phyloP scores from a whole-genome alignment of 2,113 vertebrate genomes.

The Anser cygnoides region DNA sequence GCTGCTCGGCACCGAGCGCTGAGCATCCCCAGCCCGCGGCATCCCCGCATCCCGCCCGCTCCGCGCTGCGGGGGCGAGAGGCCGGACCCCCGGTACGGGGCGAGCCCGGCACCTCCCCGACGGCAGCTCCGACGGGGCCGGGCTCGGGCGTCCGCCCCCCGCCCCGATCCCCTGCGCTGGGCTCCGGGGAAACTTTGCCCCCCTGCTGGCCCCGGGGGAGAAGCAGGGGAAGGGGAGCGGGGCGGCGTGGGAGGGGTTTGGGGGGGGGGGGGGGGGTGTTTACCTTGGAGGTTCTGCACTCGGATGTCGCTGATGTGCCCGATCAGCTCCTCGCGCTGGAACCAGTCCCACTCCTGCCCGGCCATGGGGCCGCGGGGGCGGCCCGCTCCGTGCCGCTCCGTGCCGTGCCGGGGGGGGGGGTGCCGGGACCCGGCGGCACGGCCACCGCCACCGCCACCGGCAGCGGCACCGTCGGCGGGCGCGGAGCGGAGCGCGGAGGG shows the following conservation, averaged over 20 bases:
- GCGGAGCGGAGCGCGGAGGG: not conserved
- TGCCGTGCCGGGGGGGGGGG: too few species aligned
- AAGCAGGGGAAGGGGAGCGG: not conserved
- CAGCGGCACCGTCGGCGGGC: not conserved
- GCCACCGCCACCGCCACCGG: not conserved
- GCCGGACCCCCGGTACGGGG: too few species aligned
- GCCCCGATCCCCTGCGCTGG: too few species aligned
- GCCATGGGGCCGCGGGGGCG: slow-evolving; percentile 79
- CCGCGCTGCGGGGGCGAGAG: too few species aligned
- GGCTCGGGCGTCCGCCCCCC: too few species aligned
- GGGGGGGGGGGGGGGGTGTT: not conserved
- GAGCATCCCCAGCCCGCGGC: not conserved
- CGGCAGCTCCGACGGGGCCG: not conserved
- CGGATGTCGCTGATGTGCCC: slow-evolving; percentile 95
- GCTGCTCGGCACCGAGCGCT: too few species aligned
- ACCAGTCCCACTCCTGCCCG: slow-evolving; percentile 90
- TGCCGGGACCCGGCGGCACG: too few species aligned
- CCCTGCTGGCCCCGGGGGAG: not conserved
- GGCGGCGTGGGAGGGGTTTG: not conserved
- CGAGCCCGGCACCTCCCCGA: not conserved
- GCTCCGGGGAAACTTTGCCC: not conserved
- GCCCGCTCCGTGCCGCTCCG: not conserved
- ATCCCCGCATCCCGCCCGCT: not conserved
- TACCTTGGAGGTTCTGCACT: slow-evolving; percentile 96
- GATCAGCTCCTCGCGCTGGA: slow-evolving; percentile 93